Base-by-base conservation (phyloP, 2,888 invertebrate genomes). In the Melinaea menophilus region DNA sequence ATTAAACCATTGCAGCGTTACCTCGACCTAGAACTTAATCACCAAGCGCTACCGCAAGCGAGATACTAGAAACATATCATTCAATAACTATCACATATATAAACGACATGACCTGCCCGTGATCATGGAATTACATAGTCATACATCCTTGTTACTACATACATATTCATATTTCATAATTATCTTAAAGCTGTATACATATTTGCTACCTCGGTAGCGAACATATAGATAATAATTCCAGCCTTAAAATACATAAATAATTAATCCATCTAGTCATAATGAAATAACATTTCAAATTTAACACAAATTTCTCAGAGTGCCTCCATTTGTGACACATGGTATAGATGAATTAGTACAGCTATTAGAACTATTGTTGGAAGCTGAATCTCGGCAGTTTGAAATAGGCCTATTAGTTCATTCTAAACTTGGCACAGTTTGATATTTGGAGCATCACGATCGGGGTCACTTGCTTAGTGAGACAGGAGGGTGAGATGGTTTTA, bases 401-500 rank as follows among this genome's bases (percentile, higher is more conserved):
- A 59, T 63, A 55, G 47, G 59, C 59, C 61, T 67, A 61, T 65
- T 61, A 63, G 59, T 61, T 61, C 55, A 67, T 67, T 63, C 65
- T 63, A 58, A 57, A 61, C 51, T 69, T 58, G 48, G 58, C 79
- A 80, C 84, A 76, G 74, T 73, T 71, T 75, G 77, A 81, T 80
- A 88, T 88, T 84, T 82, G 80, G 85, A 84, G 82, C 84, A 78
- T 78, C 79, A 78, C 77, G 80, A 87, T 82, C 85, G 86, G 77
- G 88, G 88, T 86, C 89, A 88, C 78, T 87, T 85, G 86, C 71
- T 86, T 83, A 81, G 86, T 86, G 84, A 83, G 79, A 76, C 86
- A 51, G 31, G 51, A 51, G 51, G 31, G 51, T 51, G 22, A 51
- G 51, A 51, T 51, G 51, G 22, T 22, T 51, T 51, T 51, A 31